A percentile compares a stretch with the other conserved stretches of the same genome.
Evolutionary conservation across 2,113 vertebrate genomes (phyloP).

Genomic region (Cervus canadensis): DNA sequence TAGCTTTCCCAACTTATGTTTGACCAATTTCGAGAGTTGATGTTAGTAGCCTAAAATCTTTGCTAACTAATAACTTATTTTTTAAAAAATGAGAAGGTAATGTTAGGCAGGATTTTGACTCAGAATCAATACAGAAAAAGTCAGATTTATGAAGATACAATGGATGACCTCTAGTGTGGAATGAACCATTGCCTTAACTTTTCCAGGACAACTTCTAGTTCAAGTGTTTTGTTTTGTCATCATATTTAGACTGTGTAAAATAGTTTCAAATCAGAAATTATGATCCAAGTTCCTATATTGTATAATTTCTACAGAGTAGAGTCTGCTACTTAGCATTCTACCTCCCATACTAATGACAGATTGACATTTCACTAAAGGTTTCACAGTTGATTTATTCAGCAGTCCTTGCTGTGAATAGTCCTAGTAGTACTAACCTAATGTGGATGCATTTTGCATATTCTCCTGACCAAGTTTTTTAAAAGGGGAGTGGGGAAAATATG

Average conservation of each 20-base stretch:
- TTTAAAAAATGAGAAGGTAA: neutral
- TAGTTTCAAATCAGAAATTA: neutral
- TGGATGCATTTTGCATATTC: neutral
- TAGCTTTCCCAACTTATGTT: conserved; percentile 31
- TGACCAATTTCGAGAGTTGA: neutral
- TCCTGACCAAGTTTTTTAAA: neutral
- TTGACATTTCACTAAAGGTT: neutral
- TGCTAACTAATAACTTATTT: neutral
- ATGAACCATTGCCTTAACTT: neutral
- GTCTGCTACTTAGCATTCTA: neutral
- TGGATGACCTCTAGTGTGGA: neutral
- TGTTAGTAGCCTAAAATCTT: neutral
- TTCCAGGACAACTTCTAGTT: neutral
- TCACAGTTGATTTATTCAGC: neutral
- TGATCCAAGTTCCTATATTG: neutral
- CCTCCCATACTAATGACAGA: neutral
- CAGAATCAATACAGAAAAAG: neutral
- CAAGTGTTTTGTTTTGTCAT: neutral
- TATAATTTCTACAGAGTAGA: neutral
- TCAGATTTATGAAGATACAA: neutral
- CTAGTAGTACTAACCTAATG: neutral
- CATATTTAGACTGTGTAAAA: conserved; percentile 4
- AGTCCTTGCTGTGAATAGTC: neutral
- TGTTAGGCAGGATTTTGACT: neutral
- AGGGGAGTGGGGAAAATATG: neutral